Evolutionary conservation across 2,888 invertebrate genomes (phyloP).

Genomic region (Deilephila elpenor): DNA sequence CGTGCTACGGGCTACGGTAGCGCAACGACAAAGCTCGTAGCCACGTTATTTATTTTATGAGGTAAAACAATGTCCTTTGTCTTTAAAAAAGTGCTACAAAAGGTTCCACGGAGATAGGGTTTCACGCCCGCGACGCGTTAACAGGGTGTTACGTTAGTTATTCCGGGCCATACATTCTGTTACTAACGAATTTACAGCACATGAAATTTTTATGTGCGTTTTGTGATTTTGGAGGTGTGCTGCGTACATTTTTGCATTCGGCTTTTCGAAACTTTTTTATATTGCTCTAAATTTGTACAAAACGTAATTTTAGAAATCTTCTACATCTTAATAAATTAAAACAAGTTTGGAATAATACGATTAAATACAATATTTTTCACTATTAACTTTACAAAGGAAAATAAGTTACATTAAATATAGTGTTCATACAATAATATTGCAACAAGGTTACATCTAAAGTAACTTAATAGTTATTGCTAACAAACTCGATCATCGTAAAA

Average conservation of each 20-base stretch:
- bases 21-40: slow-evolving; percentile 12
- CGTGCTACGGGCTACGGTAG: slow-evolving; percentile 13
- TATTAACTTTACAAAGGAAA: too few species aligned
- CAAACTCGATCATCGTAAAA: not conserved
- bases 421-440: too few species aligned
- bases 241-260: too few species aligned
- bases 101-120: slow-evolving; percentile 15
- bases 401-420: too few species aligned
- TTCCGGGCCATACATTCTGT: slow-evolving; percentile 8
- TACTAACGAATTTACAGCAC: slow-evolving; percentile 18
- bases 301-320: too few species aligned
- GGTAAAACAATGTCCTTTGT: slow-evolving; percentile 19
- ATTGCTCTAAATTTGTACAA: too few species aligned
- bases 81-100: slow-evolving; percentile 20
- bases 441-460: too few species aligned
- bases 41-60: slow-evolving; percentile 14
- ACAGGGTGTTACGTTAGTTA: slow-evolving; percentile 19
- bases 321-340: too few species aligned
- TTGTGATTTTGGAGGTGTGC: not conserved
- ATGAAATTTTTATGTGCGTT: not conserved
- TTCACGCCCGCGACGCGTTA: not conserved
- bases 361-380: too few species aligned
- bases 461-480: not conserved
- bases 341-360: too few species aligned
- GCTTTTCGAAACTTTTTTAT: too few species aligned